phyloP scores from a whole-genome alignment of 2,113 vertebrate species.

The Glareola pratincola region DNA sequence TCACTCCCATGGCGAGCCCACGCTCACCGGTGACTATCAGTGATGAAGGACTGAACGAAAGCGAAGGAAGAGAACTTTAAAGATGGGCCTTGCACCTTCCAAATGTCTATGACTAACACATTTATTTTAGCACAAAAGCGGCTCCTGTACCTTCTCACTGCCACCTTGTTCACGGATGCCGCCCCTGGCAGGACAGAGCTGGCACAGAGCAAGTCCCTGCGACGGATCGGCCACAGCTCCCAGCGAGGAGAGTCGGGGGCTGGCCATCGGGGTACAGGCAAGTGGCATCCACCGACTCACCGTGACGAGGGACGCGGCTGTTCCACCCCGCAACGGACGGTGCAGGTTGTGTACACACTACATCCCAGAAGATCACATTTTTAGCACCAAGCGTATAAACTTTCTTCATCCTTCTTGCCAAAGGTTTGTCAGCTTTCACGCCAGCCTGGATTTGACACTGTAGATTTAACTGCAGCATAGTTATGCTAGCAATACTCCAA shows the following conservation, averaged over 20 bases:
- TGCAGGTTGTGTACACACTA: neutral
- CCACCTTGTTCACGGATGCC: fast-evolving
- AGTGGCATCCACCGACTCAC: neutral
- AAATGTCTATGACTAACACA: fast-evolving
- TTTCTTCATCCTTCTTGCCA: neutral
- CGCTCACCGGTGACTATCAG: fast-evolving
- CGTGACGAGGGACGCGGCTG: fast-evolving
- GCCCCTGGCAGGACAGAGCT: neutral
- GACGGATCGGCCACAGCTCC: fast-evolving
- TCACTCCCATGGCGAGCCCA: neutral
- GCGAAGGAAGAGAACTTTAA: neutral
- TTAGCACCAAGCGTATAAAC: neutral
- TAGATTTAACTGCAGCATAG: neutral
- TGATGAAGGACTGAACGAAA: neutral
- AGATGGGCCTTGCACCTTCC: neutral
- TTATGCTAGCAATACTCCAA: neutral
- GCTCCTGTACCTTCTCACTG: neutral
- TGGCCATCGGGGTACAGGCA: neutral
- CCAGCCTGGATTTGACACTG: neutral
- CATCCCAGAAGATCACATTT: neutral
- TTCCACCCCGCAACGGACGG: fast-evolving
- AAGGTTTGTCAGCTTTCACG: neutral
- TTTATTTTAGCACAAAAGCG: neutral
- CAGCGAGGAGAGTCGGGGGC: fast-evolving
- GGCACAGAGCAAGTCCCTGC: neutral